Percentiles rank a stretch among this genome's conserved stretches.
Conservation (phyloP, 2,113 vertebrate genomes). For the Planiliza haematocheilus region DNA sequence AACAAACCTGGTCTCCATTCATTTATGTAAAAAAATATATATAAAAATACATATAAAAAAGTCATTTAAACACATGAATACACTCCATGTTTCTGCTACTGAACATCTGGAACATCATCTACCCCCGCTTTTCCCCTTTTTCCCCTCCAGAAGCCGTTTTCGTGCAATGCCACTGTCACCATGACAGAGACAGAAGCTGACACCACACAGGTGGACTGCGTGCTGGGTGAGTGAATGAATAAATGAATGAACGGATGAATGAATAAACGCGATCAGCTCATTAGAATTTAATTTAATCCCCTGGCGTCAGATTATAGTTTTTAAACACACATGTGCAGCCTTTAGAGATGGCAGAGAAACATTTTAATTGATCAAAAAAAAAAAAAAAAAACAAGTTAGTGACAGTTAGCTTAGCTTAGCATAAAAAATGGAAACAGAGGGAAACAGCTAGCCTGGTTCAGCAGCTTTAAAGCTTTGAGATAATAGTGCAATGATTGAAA, state of each 20-base stretch:
- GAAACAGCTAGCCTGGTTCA: too few species aligned
- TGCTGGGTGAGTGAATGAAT: conserved; percentile 57
- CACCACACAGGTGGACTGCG: conserved; percentile 51
- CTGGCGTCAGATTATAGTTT: background rate
- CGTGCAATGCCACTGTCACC: conserved; percentile 72
- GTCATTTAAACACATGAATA: background rate
- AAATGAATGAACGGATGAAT: too few species aligned
- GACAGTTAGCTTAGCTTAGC: too few species aligned
- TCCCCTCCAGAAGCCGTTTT: conserved; percentile 59
- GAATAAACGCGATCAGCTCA: background rate
- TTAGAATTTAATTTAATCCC: background rate
- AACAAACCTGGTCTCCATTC: background rate
- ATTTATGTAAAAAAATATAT: background rate
- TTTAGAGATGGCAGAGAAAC: too few species aligned
- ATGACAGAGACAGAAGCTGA: conserved; percentile 47
- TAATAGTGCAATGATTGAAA: too few species aligned
- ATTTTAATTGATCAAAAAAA: too few species aligned
- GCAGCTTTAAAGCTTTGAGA: too few species aligned
- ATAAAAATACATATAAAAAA: too few species aligned
- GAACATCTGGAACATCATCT: background rate
- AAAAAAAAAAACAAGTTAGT: too few species aligned
- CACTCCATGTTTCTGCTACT: background rate
- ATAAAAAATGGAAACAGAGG: too few species aligned
- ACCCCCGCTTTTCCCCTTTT: too few species aligned
- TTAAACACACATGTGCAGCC: background rate